These are phyloP conservation scores for Phalanger gymnotis DNA, from an alignment of 2,797 vertebrate genomes.

Conservation along the genomic window DNA sequence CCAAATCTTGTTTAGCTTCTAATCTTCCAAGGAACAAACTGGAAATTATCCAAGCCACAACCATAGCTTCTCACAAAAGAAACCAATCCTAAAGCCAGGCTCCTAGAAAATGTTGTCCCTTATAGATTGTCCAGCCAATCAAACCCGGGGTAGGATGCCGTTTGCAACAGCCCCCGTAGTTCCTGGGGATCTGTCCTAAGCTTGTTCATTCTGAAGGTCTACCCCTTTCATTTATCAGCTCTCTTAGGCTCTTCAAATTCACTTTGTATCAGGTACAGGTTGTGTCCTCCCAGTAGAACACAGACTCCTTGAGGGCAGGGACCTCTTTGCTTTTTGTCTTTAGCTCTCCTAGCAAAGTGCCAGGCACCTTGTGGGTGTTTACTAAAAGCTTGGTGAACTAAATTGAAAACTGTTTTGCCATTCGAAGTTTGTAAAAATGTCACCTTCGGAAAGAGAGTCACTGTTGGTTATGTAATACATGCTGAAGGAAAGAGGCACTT, in stretches of 20 bases:
- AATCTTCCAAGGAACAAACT: background rate
- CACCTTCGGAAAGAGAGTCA: background rate
- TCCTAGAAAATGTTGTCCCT: background rate
- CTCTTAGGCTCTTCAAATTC: background rate
- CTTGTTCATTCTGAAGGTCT: background rate
- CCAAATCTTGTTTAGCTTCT: slow-evolving; percentile 28
- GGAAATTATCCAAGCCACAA: background rate
- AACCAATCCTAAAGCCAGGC: background rate
- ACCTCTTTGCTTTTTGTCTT: background rate
- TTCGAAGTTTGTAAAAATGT: background rate
- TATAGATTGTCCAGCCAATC: background rate
- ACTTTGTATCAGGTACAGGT: background rate
- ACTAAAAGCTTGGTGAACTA: background rate
- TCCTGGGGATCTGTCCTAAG: background rate
- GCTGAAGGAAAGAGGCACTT: background rate
- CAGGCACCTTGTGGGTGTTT: background rate
- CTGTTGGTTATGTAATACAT: background rate
- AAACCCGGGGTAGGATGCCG: background rate
- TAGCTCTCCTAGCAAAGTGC: background rate
- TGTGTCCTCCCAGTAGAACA: background rate
- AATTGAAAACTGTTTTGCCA: background rate
- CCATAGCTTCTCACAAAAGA: background rate
- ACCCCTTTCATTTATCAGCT: background rate
- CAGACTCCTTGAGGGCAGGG: background rate
- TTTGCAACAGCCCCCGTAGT: background rate